Evolutionary conservation across 2,888 invertebrate species (phyloP), one percentile per base, ranked within the genome.

Genomic region (Eristalinus aeneus): DNA sequence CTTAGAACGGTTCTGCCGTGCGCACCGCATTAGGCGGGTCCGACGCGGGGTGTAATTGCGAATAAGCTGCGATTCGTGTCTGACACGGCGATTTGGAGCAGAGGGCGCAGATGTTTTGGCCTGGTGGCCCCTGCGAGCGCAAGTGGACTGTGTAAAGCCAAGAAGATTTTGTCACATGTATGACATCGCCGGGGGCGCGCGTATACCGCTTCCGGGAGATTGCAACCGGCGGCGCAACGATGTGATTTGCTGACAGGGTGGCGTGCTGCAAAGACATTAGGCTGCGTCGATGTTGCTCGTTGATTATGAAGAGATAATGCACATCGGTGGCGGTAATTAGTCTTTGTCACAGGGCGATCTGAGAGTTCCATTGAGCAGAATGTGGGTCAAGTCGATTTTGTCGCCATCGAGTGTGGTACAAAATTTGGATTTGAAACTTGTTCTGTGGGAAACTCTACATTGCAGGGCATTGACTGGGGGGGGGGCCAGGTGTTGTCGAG

Each of bases 111-210:
- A 82, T 76, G 71, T 82, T 56, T 32, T 16, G 36, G 31, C 32
- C 73, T 10, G 22, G 22, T 16, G 46, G 60, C 54, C n/a, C 34
- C 53, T 46, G 53, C 60, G 34, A 36, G 20, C 71, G 56, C 54
- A 76, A 85, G 80, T 85, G 80, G 68, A 85, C 80, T 80, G 85
- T 80, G 80, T 73, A 80, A 80, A 73, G 64, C 67, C 69, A 85
- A 80, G 80, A 85, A 76, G 85, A 85, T 85, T 85, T 85, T 80
- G 84, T 85, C 79, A 79, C 20, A 27, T n/a, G 54, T 65, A 65
- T 72, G 82, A 67, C 64, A 74, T 63, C 31, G 64, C 0, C 56
- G 3, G 23, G 67, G 72, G 67, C 34, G 68, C 10, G 16, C 20
- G 36, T 56, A 64, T 58, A 54, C 74, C 27, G 74, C 78, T 84